Conservation (phyloP, 2,113 vertebrate genomes). For the Ammospiza caudacuta region DNA sequence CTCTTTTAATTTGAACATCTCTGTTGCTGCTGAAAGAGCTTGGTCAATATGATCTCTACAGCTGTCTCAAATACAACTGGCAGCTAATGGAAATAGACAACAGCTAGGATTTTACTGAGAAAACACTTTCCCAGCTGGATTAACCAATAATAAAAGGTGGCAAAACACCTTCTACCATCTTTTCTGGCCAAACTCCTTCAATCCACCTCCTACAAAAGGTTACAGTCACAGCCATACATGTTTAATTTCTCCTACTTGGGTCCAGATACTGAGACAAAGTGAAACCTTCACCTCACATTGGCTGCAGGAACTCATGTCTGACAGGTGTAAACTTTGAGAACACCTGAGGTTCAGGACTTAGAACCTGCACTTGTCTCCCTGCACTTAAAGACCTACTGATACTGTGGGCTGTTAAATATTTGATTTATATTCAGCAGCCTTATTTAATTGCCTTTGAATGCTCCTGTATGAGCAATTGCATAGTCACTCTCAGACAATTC, state of each 20-base stretch:
- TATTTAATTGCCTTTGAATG: neutral
- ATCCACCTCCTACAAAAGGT: neutral
- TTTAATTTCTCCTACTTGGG: neutral
- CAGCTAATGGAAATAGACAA: neutral
- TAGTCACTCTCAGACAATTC: neutral
- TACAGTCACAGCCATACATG: neutral
- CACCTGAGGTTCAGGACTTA: neutral
- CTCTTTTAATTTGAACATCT: neutral
- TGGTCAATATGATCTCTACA: neutral
- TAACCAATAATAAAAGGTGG: neutral
- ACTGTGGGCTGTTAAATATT: neutral
- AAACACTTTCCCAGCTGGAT: neutral
- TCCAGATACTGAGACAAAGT: neutral
- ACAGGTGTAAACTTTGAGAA: neutral
- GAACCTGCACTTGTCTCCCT: neutral
- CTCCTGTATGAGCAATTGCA: neutral
- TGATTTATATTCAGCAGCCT: neutral
- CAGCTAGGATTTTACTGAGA: neutral
- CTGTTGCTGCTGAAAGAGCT: neutral
- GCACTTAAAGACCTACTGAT: neutral
- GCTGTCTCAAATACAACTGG: neutral
- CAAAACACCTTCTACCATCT: neutral
- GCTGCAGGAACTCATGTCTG: neutral
- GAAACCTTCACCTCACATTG: fast-evolving
- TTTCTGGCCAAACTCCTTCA: neutral